These are phyloP conservation scores for Numenius phaeopus DNA, from an alignment of 2,797 vertebrate genomes.

Conservation along the genomic window DNA sequence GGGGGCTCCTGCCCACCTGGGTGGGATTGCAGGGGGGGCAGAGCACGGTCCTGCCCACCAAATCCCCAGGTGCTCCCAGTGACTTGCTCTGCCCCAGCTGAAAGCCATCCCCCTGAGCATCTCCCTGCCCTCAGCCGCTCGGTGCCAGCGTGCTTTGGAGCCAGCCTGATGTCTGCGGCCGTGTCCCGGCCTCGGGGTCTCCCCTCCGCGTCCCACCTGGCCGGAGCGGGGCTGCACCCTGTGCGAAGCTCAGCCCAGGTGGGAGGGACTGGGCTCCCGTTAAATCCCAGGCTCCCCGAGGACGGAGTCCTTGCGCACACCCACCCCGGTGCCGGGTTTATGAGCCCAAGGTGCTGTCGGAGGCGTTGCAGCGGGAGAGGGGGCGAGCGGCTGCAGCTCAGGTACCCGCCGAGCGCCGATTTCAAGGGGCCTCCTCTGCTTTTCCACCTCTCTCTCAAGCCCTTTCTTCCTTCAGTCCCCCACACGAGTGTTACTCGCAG, in stretches of 20 bases:
- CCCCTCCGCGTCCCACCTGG: slow-evolving; percentile 33
- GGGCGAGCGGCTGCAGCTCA: not conserved
- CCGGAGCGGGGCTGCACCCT: not conserved
- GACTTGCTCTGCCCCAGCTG: not conserved
- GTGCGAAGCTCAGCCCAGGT: slow-evolving; percentile 57
- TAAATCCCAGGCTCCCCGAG: slow-evolving; percentile 43
- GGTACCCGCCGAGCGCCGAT: not conserved
- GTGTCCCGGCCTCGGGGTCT: not conserved
- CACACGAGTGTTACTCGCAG: accelerated
- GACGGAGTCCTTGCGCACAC: not conserved
- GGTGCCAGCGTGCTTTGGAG: accelerated
- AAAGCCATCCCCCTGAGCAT: not conserved
- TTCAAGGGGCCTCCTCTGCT: not conserved
- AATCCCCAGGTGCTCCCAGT: not conserved
- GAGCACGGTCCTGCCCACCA: not conserved
- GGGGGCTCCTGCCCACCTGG: not conserved
- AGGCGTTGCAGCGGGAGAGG: not conserved
- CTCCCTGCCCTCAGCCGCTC: not conserved
- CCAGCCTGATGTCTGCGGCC: accelerated
- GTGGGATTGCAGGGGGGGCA: not conserved
- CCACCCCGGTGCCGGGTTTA: not conserved
- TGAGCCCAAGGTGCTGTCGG: not conserved
- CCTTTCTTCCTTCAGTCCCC: not conserved
- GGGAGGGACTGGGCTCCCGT: slow-evolving; percentile 58
- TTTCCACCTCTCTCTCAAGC: not conserved